Evolutionary conservation across 2,113 vertebrate species (phyloP), one percentile per base, ranked within the genome.

Genomic region (Myiopsitta monachus): DNA sequence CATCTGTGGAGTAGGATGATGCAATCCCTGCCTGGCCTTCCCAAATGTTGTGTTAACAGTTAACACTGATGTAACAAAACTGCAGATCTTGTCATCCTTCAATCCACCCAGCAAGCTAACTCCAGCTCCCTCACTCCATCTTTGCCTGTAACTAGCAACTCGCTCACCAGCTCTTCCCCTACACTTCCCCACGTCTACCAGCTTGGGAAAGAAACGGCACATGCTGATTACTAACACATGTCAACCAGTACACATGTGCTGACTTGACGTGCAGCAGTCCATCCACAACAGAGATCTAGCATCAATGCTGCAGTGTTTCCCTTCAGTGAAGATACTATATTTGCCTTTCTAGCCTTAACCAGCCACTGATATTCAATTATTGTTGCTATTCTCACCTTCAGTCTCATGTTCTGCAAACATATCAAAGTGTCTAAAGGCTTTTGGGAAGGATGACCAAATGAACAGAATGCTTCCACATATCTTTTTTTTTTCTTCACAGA

Each of bases 171-270:
- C 73, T 73, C 26, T 70, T 64, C 39, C 8, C 39, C 59, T 41
- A 11, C 1, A 1, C 14, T 41, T 72, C 18, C 28, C 21, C 12
- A 5, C 0, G 1, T 22, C 63, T 64, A 54, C 28, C 47, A 39
- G 5, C n/a, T 4, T 46, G 7, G 49, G 33, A 77, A 51, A 47
- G 43, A 73, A 83, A 61, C 0, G 0, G 23, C 38, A 33, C 0
- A 0, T 11, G 26, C 4, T 44, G 74, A 67, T 33, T 31, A 43
- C 17, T 26, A 66, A 15, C 30, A 1, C 7, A 28, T 0, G 16
- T 3, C 30, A 26, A 27, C 14, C 57, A 55, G 13, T 2, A 44
- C 7, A 30, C 24, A 2, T 0, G 0, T 7, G 39, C 49, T 47
- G 33, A 16, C 57, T 23, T 6, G 2, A 14, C 5, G 59, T 18